A percentile compares a stretch with the other conserved stretches of the same genome.
Conservation (phyloP, 2,797 vertebrate genomes). For the Neosalanx taihuensis region DNA sequence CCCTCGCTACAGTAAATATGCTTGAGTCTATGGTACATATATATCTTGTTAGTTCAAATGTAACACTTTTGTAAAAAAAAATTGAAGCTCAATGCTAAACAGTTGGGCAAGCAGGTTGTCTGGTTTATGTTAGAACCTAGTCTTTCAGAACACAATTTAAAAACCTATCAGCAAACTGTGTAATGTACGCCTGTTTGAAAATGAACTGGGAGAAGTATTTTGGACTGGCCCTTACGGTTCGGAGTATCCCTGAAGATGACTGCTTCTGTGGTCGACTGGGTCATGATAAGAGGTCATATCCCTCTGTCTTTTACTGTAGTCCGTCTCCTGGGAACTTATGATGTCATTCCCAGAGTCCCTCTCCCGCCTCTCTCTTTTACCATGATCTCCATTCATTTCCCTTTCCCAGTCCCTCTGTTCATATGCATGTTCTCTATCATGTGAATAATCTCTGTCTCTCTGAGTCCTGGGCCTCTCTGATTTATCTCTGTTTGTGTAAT, state of each 20-base stretch:
- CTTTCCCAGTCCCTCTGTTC: constrained; percentile 33
- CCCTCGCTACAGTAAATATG: not conserved
- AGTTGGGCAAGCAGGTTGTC: no score
- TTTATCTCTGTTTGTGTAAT: constrained; percentile 44
- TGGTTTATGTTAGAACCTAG: no score
- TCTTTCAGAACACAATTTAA: no score
- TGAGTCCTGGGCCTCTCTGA: constrained; percentile 30
- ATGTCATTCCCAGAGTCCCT: constrained; percentile 49
- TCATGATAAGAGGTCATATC: constrained; percentile 50
- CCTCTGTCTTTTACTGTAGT: constrained; percentile 41
- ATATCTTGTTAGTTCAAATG: not conserved
- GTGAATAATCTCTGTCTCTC: constrained; percentile 40
- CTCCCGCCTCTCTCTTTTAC: constrained; percentile 26
- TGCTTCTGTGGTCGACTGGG: constrained; percentile 40
- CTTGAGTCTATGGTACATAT: not conserved
- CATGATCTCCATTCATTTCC: constrained; percentile 29
- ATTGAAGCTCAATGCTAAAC: no score
- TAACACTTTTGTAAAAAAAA: no score
- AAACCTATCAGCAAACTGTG: no score
- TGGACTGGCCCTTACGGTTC: constrained; percentile 52
- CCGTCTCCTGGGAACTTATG: constrained; percentile 42
- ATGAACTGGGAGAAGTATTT: not conserved
- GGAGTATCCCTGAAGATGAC: constrained; percentile 35
- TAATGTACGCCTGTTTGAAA: no score
- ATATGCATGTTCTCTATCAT: constrained; percentile 20